phyloP scores from a whole-genome alignment of 2,888 invertebrate species.

The Meliscaeva auricollis region DNA sequence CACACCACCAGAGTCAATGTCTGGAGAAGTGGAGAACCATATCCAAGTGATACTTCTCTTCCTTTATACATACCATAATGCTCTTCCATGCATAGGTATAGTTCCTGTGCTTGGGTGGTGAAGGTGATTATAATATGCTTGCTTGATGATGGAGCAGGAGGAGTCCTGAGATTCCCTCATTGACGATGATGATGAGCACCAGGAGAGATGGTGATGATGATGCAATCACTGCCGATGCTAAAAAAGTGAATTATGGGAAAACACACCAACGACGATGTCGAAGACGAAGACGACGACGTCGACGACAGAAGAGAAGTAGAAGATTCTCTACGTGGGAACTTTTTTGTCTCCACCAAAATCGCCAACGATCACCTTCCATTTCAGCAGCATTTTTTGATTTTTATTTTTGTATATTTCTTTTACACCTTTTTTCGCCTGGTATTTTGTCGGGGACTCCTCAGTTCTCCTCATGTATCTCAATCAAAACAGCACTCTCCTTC shows the following conservation, averaged over 20 bases:
- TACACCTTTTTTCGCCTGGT: conserved; percentile 8
- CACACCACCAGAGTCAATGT: conserved; percentile 12
- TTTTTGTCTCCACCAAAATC: conserved; percentile 49
- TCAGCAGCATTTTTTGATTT: conserved; percentile 23
- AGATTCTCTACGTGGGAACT: conserved; percentile 68
- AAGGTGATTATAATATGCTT: conserved; percentile 44
- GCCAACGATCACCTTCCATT: conserved; percentile 68
- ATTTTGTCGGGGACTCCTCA: conserved; percentile 38
- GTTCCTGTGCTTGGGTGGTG: conserved; percentile 49
- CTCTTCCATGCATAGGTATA: conserved; percentile 3
- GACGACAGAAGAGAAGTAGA: background rate
- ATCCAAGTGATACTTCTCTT: no score
- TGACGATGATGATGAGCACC: conserved; percentile 42
- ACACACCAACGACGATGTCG: conserved; percentile 31
- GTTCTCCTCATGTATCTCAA: conserved; percentile 67
- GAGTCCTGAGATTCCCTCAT: conserved; percentile 42
- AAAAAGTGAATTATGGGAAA: conserved; percentile 75
- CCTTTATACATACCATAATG: background rate
- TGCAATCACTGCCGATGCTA: conserved; percentile 67
- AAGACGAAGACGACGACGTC: background rate
- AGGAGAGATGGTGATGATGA: conserved; percentile 60
- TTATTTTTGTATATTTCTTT: conserved; percentile 3
- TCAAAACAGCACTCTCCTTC: conserved; percentile 64
- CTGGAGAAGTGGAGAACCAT: conserved; percentile 7
- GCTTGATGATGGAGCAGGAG: conserved; percentile 12